These are phyloP conservation scores for Mesoligia furuncula DNA, from an alignment of 2,888 invertebrate genomes.

Conservation along the genomic window DNA sequence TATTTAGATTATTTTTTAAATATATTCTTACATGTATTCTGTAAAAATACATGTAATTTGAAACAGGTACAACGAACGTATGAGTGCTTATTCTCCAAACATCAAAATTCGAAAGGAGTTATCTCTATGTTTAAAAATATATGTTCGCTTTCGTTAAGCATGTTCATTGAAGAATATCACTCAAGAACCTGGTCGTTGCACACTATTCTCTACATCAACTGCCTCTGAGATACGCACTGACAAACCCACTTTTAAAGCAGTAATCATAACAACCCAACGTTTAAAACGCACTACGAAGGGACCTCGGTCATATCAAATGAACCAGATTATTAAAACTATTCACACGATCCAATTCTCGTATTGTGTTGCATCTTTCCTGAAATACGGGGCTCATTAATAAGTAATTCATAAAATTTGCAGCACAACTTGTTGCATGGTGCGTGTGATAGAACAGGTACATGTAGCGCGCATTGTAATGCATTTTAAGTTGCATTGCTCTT, in stretches of 20 bases:
- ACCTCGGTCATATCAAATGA: background rate
- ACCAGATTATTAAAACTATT: background rate
- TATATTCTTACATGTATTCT: background rate
- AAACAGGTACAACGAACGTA: background rate
- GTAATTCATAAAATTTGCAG: background rate
- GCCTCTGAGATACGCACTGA: conserved; percentile 21
- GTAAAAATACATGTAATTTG: conserved; percentile 41
- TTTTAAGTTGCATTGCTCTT: conserved; percentile 2
- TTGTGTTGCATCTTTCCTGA: background rate
- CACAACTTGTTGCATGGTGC: background rate
- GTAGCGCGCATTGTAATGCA: background rate
- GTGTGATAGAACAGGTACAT: background rate
- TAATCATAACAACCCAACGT: background rate
- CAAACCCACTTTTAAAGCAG: background rate
- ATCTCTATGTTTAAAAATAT: background rate
- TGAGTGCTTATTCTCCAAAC: background rate
- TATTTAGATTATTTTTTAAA: background rate
- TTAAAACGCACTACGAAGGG: conserved; percentile 2
- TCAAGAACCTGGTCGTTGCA: background rate
- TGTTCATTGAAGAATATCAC: background rate
- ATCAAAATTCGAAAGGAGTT: background rate
- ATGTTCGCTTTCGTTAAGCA: background rate
- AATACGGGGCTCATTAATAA: background rate
- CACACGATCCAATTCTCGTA: no score
- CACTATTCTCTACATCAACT: background rate